phyloP scores from a whole-genome alignment of 1,140 invertebrate species.

The Anthonomus grandis region DNA sequence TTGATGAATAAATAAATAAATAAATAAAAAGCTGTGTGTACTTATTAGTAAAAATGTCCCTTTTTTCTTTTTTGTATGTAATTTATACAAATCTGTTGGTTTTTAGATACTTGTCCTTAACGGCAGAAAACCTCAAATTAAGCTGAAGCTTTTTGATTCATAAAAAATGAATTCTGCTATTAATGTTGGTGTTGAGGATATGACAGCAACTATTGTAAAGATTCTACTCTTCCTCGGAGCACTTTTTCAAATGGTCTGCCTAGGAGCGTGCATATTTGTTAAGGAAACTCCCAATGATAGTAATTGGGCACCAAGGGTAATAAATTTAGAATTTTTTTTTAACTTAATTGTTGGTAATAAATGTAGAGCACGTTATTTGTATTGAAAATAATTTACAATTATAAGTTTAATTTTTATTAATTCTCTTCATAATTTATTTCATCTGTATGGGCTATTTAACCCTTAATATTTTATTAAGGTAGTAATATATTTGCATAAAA shows the following conservation, averaged over 20 bases:
- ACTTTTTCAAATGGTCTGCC: conserved; percentile 64
- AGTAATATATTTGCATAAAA: too few relatives aligned
- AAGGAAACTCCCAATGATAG: conserved; percentile 48
- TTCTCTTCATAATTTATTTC: too few relatives aligned
- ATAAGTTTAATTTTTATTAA: conserved; percentile 2
- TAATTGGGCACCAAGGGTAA: conserved; percentile 40
- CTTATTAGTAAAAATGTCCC: too few relatives aligned
- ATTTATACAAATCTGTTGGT: too few relatives aligned
- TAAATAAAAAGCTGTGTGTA: too few relatives aligned
- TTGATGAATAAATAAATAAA: too few relatives aligned
- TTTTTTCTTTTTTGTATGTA: too few relatives aligned
- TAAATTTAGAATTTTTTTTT: too few relatives aligned
- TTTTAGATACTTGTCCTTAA: neutral
- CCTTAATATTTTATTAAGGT: too few relatives aligned
- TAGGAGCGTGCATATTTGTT: conserved; percentile 63
- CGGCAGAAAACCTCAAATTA: neutral
- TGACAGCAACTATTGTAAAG: conserved; percentile 62
- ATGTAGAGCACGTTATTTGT: neutral
- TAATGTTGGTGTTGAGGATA: conserved; percentile 53
- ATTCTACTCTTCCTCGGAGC: conserved; percentile 68
- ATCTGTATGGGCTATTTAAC: too few relatives aligned
- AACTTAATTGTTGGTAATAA: neutral
- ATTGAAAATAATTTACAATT: too few relatives aligned
- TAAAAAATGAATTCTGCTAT: conserved; percentile 40
- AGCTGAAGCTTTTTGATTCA: conserved; percentile 12